phyloP scores from a whole-genome alignment of 2,888 invertebrate genomes.

The Machimus atricapillus region DNA sequence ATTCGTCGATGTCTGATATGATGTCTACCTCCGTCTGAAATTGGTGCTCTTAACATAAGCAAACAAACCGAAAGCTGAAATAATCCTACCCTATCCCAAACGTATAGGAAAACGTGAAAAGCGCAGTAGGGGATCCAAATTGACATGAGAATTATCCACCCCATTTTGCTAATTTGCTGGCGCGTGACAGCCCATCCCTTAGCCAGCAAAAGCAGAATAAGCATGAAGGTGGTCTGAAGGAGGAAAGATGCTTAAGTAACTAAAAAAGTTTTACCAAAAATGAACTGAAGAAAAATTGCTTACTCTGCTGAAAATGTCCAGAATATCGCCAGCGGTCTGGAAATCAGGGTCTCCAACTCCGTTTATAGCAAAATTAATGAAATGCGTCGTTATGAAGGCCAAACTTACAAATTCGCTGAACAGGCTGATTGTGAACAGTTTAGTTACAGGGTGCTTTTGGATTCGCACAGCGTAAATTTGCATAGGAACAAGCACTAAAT shows the following conservation, averaged over 20 bases:
- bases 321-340: constrained; percentile 87
- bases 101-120: constrained; percentile 89
- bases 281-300: constrained; percentile 53
- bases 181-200: constrained; percentile 98
- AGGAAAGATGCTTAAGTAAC: background rate
- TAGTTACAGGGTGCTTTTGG: constrained; percentile 91
- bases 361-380: constrained; percentile 88
- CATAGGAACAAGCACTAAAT: constrained; percentile 84
- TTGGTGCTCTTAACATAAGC: background rate
- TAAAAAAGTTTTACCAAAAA: background rate
- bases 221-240: constrained; percentile 89
- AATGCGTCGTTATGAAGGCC: constrained; percentile 86
- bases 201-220: constrained; percentile 87
- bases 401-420: constrained; percentile 85
- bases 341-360: constrained; percentile 86
- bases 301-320: constrained; percentile 90
- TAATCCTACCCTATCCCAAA: constrained; percentile 87
- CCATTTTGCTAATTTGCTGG: constrained; percentile 86
- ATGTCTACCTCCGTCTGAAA: constrained; percentile 93
- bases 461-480: constrained; percentile 89
- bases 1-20: constrained; percentile 95
- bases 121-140: constrained; percentile 93
- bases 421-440: constrained; percentile 86
- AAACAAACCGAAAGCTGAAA: background rate
- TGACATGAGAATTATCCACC: constrained; percentile 64